Evolutionary conservation across 2,113 vertebrate genomes (phyloP).

Genomic region (Misgurnus anguillicaudatus): DNA sequence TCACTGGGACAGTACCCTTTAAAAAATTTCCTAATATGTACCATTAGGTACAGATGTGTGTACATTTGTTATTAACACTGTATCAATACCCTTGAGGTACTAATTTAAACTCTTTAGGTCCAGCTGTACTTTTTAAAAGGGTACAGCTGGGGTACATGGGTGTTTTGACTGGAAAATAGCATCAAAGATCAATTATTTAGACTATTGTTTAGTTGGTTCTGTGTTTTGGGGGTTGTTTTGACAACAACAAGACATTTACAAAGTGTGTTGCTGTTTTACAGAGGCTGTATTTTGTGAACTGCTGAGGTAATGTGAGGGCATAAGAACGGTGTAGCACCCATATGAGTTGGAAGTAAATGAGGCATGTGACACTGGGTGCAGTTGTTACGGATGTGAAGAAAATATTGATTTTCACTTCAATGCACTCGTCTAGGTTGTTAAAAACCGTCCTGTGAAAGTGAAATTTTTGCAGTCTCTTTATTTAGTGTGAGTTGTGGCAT

Average conservation of each 20-base stretch:
- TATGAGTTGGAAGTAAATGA: constrained; percentile 18
- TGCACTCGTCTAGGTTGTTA: neutral
- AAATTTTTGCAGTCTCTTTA: neutral
- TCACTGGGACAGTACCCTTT: too few relatives aligned
- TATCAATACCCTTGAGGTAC: too few relatives aligned
- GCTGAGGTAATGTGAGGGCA: neutral
- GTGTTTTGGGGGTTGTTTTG: constrained; percentile 10
- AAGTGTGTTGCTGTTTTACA: neutral
- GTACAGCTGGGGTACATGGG: too few relatives aligned
- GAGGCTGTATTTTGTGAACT: neutral
- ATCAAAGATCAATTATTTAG: neutral
- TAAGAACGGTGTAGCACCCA: neutral
- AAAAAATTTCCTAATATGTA: too few relatives aligned
- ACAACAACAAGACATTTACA: neutral
- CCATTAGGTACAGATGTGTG: too few relatives aligned
- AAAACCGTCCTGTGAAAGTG: neutral
- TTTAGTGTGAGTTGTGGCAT: neutral
- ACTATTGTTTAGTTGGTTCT: constrained; percentile 7
- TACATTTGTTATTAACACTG: too few relatives aligned
- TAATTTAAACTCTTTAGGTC: too few relatives aligned
- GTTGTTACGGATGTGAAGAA: neutral
- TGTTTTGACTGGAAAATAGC: constrained; percentile 11
- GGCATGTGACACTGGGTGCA: neutral
- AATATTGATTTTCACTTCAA: neutral
- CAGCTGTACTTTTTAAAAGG: too few relatives aligned